Evolutionary conservation across 2,888 invertebrate species (phyloP).

Genomic region (Athalia circularis): DNA sequence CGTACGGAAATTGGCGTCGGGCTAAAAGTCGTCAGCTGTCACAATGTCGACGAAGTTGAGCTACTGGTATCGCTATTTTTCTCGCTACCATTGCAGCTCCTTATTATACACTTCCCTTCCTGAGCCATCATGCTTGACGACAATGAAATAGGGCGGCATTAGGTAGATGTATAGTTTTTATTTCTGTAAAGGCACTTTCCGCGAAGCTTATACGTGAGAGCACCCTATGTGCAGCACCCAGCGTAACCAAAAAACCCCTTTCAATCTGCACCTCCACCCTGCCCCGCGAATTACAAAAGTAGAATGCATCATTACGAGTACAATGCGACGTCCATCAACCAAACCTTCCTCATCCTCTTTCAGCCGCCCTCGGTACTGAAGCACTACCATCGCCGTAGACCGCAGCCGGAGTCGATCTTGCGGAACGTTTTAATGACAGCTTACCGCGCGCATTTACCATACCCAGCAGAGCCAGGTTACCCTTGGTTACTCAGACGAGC

Average conservation of each 20-base stretch:
- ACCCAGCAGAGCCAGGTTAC: constrained; percentile 59
- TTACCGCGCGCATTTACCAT: constrained; percentile 67
- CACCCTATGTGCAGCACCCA: constrained; percentile 8
- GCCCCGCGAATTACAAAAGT: constrained; percentile 50
- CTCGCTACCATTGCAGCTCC: background rate
- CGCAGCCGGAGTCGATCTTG: constrained; percentile 69
- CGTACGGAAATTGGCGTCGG: constrained; percentile 36
- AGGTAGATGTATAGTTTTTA: constrained; percentile 31
- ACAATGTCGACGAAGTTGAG: background rate
- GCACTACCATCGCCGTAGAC: constrained; percentile 64
- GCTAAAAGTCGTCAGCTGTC: constrained; percentile 14
- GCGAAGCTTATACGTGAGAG: constrained; percentile 51
- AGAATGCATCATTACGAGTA: constrained; percentile 68
- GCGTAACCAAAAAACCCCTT: too few species aligned
- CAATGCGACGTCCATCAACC: constrained; percentile 68
- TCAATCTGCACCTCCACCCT: constrained; percentile 44
- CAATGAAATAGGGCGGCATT: constrained; percentile 22
- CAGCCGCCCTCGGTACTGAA: constrained; percentile 47
- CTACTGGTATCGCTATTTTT: too few species aligned
- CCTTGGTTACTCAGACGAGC: constrained; percentile 65
- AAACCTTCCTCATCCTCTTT: constrained; percentile 50
- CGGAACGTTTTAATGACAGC: constrained; percentile 73
- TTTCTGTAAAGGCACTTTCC: constrained; percentile 56
- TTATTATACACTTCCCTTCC: background rate
- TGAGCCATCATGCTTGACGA: background rate